Percentiles rank a stretch among this genome's conserved stretches.
Conservation (phyloP, 2,797 vertebrate species). For the Anniella stebbinsi region DNA sequence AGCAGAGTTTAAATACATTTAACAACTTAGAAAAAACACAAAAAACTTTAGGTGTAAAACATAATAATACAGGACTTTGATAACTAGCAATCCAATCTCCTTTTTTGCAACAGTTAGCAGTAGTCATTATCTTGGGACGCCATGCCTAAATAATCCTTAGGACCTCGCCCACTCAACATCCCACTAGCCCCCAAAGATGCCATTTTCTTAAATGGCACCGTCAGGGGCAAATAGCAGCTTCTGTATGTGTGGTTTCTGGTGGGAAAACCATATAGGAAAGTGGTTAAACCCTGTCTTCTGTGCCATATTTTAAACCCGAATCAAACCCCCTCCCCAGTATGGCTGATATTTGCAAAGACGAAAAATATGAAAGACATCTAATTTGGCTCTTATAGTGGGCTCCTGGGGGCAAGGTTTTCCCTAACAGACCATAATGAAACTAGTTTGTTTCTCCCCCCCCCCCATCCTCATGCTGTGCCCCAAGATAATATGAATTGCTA, state of each 20-base stretch:
- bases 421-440: background rate
- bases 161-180: background rate
- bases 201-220: background rate
- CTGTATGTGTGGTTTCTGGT: background rate
- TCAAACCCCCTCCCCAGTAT: background rate
- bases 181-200: background rate
- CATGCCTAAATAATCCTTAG: background rate
- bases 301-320: background rate
- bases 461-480: background rate
- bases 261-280: background rate
- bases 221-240: background rate
- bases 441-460: background rate
- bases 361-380: background rate
- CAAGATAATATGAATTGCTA: background rate
- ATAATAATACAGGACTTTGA: background rate
- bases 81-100: slow-evolving; percentile 14
- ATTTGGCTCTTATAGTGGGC: background rate
- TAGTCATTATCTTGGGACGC: slow-evolving; percentile 27
- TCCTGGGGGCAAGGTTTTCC: background rate
- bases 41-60: background rate
- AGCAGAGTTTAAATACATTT: slow-evolving; percentile 6
- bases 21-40: slow-evolving; percentile 37
- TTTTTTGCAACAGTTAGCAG: slow-evolving; percentile 15
- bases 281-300: background rate
- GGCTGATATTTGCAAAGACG: background rate